Evolutionary conservation across 1,140 invertebrate genomes (phyloP).

Genomic region (Parasteatoda tepidariorum): DNA sequence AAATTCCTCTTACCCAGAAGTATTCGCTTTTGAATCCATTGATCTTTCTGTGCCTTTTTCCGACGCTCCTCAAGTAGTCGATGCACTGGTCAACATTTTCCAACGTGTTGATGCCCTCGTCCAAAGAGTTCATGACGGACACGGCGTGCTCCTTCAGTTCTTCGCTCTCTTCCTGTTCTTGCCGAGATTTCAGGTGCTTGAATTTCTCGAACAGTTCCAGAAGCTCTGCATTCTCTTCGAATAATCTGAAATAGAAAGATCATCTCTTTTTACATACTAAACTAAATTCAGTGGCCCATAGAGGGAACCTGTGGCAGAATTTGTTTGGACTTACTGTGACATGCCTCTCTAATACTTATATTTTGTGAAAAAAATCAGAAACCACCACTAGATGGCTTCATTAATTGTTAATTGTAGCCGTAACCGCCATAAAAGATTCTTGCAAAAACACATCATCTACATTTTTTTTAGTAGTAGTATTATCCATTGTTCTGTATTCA

Average conservation of each 20-base stretch:
- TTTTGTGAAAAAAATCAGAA: no score
- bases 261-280: neutral
- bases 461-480: no score
- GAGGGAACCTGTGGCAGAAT: no score
- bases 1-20: slow-evolving; percentile 90
- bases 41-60: slow-evolving; percentile 83
- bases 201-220: slow-evolving; percentile 85
- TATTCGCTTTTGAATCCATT: slow-evolving; percentile 86
- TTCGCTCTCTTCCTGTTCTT: slow-evolving; percentile 82
- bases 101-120: slow-evolving; percentile 83
- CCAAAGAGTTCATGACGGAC: slow-evolving; percentile 87
- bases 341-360: no score
- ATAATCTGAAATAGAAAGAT: slow-evolving; percentile 75
- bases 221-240: slow-evolving; percentile 86
- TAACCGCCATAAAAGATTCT: no score
- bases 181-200: slow-evolving; percentile 79
- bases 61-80: slow-evolving; percentile 83
- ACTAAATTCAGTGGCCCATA: no score
- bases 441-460: no score
- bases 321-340: no score
- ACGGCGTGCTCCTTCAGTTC: slow-evolving; percentile 87
- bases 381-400: no score
- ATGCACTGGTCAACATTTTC: slow-evolving; percentile 87
- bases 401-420: no score
- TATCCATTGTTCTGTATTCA: no score